These are phyloP conservation scores for Cephus pulcher DNA, from an alignment of 2,888 invertebrate species.

Conservation along the genomic window DNA sequence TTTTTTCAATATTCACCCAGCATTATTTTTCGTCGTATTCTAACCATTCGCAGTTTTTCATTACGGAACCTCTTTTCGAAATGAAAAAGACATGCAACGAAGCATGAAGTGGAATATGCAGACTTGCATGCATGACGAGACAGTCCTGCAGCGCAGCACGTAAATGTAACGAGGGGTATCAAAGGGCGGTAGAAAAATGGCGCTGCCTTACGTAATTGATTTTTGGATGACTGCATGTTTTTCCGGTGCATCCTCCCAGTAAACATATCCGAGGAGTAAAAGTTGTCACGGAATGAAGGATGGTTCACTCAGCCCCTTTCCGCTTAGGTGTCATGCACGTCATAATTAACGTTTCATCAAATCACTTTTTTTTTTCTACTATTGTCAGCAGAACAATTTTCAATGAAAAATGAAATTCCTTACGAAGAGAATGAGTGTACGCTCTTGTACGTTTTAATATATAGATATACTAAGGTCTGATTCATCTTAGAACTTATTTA, in stretches of 20 bases:
- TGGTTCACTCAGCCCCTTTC: not conserved
- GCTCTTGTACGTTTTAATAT: not conserved
- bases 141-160: conserved; percentile 22
- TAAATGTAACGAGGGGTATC: conserved; percentile 28
- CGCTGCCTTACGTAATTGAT: conserved; percentile 4
- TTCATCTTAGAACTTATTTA: not conserved
- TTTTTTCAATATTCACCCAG: not conserved
- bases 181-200: not conserved
- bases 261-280: not conserved
- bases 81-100: conserved; percentile 47
- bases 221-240: not conserved
- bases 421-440: not conserved
- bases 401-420: not conserved
- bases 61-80: conserved; percentile 40
- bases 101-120: conserved; percentile 42
- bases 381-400: not conserved
- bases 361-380: not conserved
- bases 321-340: not conserved
- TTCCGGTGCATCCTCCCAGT: not conserved
- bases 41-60: conserved; percentile 26
- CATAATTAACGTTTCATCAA: not conserved
- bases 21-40: not conserved
- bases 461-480: not conserved
- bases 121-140: conserved; percentile 10
- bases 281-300: not conserved